Conservation (phyloP, 2,797 vertebrate species). For the Mastacembelus armatus region DNA sequence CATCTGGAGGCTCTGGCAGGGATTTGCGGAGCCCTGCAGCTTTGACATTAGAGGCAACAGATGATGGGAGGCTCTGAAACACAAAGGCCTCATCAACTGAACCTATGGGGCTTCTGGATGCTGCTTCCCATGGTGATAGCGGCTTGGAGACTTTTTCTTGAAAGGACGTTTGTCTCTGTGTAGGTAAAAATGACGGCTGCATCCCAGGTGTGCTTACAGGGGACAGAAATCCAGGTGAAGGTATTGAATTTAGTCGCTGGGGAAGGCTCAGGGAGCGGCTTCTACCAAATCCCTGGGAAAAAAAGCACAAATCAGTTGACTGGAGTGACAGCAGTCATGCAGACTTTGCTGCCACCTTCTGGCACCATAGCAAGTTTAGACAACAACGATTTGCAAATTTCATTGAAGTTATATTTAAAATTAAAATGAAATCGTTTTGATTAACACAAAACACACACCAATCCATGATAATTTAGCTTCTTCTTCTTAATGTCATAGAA, state of each 20-base stretch:
- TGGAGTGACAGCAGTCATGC: background rate
- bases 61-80: constrained; percentile 83
- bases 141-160: constrained; percentile 82
- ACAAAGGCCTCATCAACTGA: constrained; percentile 88
- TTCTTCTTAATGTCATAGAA: no score
- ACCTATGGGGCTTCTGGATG: constrained; percentile 85
- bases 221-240: constrained; percentile 64
- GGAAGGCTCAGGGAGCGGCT: constrained; percentile 87
- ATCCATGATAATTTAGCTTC: background rate
- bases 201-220: constrained; percentile 74
- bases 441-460: background rate
- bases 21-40: constrained; percentile 86
- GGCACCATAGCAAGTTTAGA: constrained; percentile 36
- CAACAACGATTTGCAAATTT: background rate
- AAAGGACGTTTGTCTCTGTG: constrained; percentile 75
- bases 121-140: constrained; percentile 90
- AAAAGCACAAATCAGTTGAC: constrained; percentile 23
- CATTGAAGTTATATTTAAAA: constrained; percentile 1
- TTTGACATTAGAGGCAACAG: constrained; percentile 83
- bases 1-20: constrained; percentile 85
- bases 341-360: constrained; percentile 79
- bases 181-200: constrained; percentile 70
- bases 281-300: constrained; percentile 75
- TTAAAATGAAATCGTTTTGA: no score
- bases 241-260: constrained; percentile 68